Evolutionary conservation across 2,888 invertebrate genomes (phyloP).

Genomic region (Noctua janthe): DNA sequence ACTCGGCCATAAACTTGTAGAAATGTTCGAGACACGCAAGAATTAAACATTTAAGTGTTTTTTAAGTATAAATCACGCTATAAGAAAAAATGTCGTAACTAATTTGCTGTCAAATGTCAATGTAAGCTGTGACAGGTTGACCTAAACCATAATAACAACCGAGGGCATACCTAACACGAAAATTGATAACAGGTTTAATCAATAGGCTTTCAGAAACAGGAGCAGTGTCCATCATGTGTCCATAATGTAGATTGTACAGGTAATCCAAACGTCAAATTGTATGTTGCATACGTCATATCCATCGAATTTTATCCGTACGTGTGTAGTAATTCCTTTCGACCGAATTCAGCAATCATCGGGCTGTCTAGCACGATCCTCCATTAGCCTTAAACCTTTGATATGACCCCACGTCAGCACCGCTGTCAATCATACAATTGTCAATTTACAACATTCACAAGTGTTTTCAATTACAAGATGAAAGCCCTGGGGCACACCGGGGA

Average conservation of each 20-base stretch:
- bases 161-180: background rate
- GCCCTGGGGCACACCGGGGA: constrained; percentile 19
- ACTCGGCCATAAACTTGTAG: constrained; percentile 42
- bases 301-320: constrained; percentile 11
- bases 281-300: background rate
- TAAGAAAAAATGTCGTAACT: background rate
- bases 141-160: background rate
- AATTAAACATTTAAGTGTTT: constrained; percentile 3
- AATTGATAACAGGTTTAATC: background rate
- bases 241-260: background rate
- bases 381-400: constrained; percentile 44
- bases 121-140: background rate
- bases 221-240: background rate
- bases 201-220: background rate
- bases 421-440: constrained; percentile 64
- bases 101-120: background rate
- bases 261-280: constrained; percentile 4
- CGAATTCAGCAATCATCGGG: constrained; percentile 24
- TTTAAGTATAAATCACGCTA: background rate
- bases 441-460: constrained; percentile 56
- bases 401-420: constrained; percentile 58
- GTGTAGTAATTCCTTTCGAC: constrained; percentile 11
- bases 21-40: constrained; percentile 36
- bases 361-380: constrained; percentile 40
- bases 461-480: constrained; percentile 56